phyloP scores from a whole-genome alignment of 2,113 vertebrate genomes.

The Daubentonia madagascariensis region DNA sequence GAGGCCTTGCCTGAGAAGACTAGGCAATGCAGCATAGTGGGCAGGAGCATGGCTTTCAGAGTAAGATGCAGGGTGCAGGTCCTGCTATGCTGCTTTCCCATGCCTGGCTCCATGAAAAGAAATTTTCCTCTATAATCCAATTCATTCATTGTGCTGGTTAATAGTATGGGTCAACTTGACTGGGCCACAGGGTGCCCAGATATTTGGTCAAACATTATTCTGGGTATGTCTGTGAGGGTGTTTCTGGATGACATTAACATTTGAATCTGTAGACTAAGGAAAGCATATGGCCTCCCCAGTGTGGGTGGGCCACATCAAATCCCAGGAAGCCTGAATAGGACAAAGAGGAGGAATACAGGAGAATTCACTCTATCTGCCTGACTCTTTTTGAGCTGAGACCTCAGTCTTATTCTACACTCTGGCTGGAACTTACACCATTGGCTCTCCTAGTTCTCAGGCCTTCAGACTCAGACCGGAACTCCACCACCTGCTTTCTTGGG shows the following conservation, averaged over 20 bases:
- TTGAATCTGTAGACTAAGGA: background rate
- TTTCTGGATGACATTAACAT: background rate
- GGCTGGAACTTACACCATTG: background rate
- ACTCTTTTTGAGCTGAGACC: background rate
- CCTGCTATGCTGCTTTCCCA: background rate
- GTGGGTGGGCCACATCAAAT: background rate
- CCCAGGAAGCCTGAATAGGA: background rate
- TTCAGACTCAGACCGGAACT: background rate
- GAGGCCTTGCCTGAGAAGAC: background rate
- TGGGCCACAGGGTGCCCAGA: background rate
- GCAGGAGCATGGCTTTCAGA: background rate
- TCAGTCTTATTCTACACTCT: background rate
- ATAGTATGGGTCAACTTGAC: background rate
- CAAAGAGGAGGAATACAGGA: background rate
- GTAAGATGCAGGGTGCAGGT: background rate
- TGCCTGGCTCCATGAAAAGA: background rate
- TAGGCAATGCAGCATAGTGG: rapidly evolving
- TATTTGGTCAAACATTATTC: background rate
- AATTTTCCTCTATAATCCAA: background rate
- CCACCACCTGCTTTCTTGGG: background rate
- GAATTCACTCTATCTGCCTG: background rate
- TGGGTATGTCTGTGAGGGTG: background rate
- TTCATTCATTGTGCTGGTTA: background rate
- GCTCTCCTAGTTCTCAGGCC: background rate
- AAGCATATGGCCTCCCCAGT: background rate